Conservation (phyloP, 1,140 invertebrate genomes). For the Drosophila murphyi region DNA sequence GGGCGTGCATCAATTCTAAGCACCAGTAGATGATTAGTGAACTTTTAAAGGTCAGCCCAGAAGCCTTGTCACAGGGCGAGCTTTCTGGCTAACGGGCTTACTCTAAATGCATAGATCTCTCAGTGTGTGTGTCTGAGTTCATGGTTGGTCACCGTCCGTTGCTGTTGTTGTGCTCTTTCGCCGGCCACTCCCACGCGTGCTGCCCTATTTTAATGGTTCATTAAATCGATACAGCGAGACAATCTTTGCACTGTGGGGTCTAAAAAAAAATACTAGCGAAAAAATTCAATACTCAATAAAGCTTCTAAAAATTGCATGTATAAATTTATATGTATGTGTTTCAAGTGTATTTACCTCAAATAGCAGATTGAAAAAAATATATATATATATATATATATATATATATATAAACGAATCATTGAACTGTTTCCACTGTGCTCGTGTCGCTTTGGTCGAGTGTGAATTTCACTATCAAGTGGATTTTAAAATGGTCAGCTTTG, state of each 20-base stretch:
- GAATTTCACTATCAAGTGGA: slow-evolving; percentile 27
- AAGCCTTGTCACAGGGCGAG: slow-evolving; percentile 29
- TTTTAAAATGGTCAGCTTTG: slow-evolving; percentile 37
- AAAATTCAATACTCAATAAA: background rate
- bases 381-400: background rate
- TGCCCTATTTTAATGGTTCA: slow-evolving; percentile 59
- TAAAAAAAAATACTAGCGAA: background rate
- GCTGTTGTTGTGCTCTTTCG: slow-evolving; percentile 1
- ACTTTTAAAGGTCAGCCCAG: slow-evolving; percentile 59
- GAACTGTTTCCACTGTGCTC: slow-evolving; percentile 1
- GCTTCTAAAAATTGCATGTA: too few species aligned
- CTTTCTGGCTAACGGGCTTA: slow-evolving; percentile 11
- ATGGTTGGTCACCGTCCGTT: slow-evolving; percentile 56
- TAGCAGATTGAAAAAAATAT: background rate
- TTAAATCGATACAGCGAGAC: slow-evolving; percentile 27
- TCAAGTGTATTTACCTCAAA: too few species aligned
- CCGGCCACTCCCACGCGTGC: slow-evolving; percentile 63
- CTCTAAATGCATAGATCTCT: background rate
- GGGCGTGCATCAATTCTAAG: slow-evolving; percentile 14
- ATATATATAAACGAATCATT: background rate
- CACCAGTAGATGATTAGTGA: slow-evolving; percentile 47
- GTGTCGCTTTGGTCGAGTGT: slow-evolving; percentile 17
- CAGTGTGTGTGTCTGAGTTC: slow-evolving; percentile 41
- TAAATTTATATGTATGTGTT: too few species aligned
- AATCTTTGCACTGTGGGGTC: background rate